These are phyloP conservation scores for Anoplolepis gracilipes DNA, from an alignment of 1,140 invertebrate genomes.

Conservation along the genomic window DNA sequence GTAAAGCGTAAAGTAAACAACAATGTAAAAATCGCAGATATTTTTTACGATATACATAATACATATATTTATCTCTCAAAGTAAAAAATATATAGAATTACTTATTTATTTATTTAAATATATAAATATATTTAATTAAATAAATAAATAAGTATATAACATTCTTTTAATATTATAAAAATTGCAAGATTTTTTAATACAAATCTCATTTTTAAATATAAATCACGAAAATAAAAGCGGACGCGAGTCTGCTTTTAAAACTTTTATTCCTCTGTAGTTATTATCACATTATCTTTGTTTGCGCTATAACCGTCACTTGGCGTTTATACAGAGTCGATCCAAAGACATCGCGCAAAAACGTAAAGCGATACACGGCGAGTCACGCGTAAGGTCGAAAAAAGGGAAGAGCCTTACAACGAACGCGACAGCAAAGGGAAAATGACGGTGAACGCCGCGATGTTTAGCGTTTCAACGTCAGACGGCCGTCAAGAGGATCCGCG, in stretches of 20 bases:
- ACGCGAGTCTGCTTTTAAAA: conserved; percentile 4
- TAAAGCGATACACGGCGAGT: conserved; percentile 52
- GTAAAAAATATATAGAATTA: too few relatives aligned
- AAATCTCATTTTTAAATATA: neutral
- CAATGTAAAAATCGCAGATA: neutral
- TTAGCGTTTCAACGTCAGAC: conserved; percentile 69
- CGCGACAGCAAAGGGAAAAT: conserved; percentile 60
- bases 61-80: too few relatives aligned
- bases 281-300: neutral
- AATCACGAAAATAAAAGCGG: neutral
- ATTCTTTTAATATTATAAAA: conserved; percentile 10
- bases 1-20: neutral
- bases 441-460: conserved; percentile 73
- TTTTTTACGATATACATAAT: neutral
- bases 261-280: neutral
- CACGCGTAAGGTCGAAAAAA: conserved; percentile 18
- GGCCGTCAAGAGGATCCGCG: conserved; percentile 55
- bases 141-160: too few relatives aligned
- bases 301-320: neutral
- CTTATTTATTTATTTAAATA: too few relatives aligned
- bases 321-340: conserved; percentile 25
- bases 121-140: too few relatives aligned
- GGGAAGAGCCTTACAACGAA: conserved; percentile 8
- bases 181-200: neutral
- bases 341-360: conserved; percentile 49